Conservation (phyloP, 2,888 invertebrate species). For the Agrochola macilenta region DNA sequence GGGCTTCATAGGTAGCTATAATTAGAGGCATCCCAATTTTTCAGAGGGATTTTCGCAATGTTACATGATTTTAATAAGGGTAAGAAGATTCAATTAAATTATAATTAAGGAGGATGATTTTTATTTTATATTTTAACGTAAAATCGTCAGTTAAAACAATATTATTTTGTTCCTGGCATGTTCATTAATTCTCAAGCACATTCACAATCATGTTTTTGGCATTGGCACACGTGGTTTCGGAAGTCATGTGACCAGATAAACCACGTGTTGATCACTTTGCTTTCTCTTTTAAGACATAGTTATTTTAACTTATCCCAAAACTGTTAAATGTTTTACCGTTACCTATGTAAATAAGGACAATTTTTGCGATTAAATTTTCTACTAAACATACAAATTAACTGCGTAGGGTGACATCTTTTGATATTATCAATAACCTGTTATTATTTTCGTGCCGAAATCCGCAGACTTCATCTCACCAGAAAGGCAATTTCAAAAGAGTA, state of each 20-base stretch:
- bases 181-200: background rate
- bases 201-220: slow-evolving; percentile 5
- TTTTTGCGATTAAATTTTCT: background rate
- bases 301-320: slow-evolving; percentile 9
- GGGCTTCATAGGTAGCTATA: too few relatives aligned
- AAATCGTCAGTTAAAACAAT: background rate
- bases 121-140: background rate
- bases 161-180: background rate
- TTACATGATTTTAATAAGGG: background rate
- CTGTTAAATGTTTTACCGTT: slow-evolving; percentile 7
- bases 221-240: slow-evolving; percentile 27
- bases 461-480: background rate
- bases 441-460: slow-evolving; percentile 1
- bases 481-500: background rate
- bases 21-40: background rate
- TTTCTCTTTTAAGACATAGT: slow-evolving; percentile 25
- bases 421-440: background rate
- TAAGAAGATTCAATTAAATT: background rate
- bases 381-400: background rate
- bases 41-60: slow-evolving; percentile 1
- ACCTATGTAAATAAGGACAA: background rate
- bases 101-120: background rate
- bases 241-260: slow-evolving; percentile 28
- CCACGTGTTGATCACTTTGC: slow-evolving; percentile 33
- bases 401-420: background rate